Evolutionary conservation across 2,888 invertebrate genomes (phyloP).

Genomic region (Macrophya alboannulata): DNA sequence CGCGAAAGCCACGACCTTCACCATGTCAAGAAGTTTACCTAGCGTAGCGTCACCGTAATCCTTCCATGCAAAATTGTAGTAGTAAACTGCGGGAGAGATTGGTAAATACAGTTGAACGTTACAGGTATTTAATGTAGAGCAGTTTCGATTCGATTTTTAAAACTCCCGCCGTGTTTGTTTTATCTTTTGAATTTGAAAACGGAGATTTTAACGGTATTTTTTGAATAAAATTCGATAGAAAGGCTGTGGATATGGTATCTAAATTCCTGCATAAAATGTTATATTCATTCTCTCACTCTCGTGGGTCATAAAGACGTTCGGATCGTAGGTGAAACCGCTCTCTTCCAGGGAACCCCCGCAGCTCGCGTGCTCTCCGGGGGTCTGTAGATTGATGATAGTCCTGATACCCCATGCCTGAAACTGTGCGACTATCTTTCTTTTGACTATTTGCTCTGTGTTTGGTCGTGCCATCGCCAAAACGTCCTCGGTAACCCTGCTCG

Average conservation of each 20-base stretch:
- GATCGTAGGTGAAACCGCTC: conserved; percentile 93
- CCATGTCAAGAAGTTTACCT: conserved; percentile 91
- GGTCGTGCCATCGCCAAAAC: conserved; percentile 95
- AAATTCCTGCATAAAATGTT: neutral
- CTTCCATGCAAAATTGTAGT: conserved; percentile 94
- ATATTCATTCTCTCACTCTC: conserved; percentile 84
- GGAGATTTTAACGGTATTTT: neutral
- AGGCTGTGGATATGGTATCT: neutral
- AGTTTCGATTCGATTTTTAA: neutral
- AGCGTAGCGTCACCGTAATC: conserved; percentile 92
- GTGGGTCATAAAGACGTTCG: conserved; percentile 91
- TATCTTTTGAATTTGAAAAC: neutral
- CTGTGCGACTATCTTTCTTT: conserved; percentile 90
- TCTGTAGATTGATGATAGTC: conserved; percentile 93
- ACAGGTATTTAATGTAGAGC: neutral
- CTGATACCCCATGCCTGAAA: conserved; percentile 91
- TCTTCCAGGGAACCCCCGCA: conserved; percentile 90
- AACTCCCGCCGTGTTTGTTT: conserved; percentile 5
- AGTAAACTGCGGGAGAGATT: conserved; percentile 87
- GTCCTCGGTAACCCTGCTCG: conserved; percentile 91
- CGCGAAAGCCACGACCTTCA: conserved; percentile 94
- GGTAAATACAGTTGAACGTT: neutral
- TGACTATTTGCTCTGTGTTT: conserved; percentile 87
- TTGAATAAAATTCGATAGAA: neutral
- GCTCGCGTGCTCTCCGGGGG: conserved; percentile 92